A percentile compares a stretch with the other conserved stretches of the same genome.
These are phyloP conservation scores for Cremastinae sp. DNA, from an alignment of 2,888 invertebrate genomes.

Conservation along the genomic window DNA sequence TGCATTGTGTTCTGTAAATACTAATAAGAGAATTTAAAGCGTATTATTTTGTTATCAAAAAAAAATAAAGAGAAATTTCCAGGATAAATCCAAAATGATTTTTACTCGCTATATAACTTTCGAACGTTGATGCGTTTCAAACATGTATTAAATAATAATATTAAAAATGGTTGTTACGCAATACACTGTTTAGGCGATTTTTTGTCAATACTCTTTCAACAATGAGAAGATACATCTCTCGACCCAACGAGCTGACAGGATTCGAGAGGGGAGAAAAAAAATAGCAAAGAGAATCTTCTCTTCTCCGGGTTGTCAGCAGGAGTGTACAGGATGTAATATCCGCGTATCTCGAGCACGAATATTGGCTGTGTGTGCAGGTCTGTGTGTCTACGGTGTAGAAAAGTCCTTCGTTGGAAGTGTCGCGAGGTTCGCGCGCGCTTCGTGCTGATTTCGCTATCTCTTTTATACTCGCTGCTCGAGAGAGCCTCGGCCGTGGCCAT, in stretches of 20 bases:
- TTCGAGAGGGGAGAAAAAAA: conserved; percentile 33
- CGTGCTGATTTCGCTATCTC: conserved; percentile 46
- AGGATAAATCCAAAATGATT: no score
- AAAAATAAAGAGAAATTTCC: no score
- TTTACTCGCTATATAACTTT: no score
- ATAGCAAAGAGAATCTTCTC: conserved; percentile 2
- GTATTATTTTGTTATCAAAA: no score
- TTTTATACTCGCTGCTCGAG: conserved; percentile 39
- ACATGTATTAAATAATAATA: no score
- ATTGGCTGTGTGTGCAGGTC: neutral
- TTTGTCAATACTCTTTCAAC: no score
- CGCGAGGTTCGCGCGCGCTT: conserved; percentile 27
- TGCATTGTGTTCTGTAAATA: no score
- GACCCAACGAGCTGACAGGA: conserved; percentile 10
- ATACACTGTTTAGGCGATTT: no score
- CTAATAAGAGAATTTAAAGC: no score
- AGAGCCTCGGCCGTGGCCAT: conserved; percentile 57
- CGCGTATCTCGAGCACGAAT: conserved; percentile 1
- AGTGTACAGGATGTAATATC: conserved; percentile 46
- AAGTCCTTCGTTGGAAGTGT: conserved; percentile 17
- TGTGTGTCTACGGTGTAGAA: conserved; percentile 5
- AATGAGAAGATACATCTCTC: neutral
- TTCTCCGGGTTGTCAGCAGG: conserved; percentile 3
- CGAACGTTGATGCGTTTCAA: no score
- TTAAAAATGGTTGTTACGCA: no score